These are phyloP conservation scores for Spilosoma lubricipeda DNA, from an alignment of 2,888 invertebrate species.

Conservation along the genomic window DNA sequence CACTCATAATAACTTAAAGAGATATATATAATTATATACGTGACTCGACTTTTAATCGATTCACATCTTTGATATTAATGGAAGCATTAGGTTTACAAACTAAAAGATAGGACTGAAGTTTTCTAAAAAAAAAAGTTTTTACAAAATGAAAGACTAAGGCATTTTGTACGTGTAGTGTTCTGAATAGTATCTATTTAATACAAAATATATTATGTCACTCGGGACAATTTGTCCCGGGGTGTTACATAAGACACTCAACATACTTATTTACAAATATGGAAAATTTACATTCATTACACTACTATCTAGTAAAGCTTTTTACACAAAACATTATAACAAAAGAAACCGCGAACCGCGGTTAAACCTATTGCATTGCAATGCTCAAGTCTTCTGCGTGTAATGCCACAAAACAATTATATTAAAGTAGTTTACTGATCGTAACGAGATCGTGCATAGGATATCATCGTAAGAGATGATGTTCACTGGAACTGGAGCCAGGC, in stretches of 20 bases:
- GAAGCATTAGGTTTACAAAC: slow-evolving; percentile 84
- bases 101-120: slow-evolving; percentile 72
- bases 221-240: slow-evolving; percentile 44
- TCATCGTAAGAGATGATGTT: slow-evolving; percentile 78
- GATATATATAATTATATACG: slow-evolving; percentile 78
- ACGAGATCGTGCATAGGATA: slow-evolving; percentile 85
- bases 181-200: slow-evolving; percentile 46
- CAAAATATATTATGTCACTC: slow-evolving; percentile 47
- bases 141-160: slow-evolving; percentile 53
- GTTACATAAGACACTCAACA: slow-evolving; percentile 74
- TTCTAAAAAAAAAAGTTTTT: slow-evolving; percentile 55
- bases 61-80: slow-evolving; percentile 86
- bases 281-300: slow-evolving; percentile 75
- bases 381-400: slow-evolving; percentile 80
- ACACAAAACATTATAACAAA: slow-evolving; percentile 82
- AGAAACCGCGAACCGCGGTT: slow-evolving; percentile 65
- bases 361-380: slow-evolving; percentile 81
- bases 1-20: slow-evolving; percentile 81
- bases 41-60: slow-evolving; percentile 83
- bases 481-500: slow-evolving; percentile 74
- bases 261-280: slow-evolving; percentile 79
- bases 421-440: slow-evolving; percentile 82
- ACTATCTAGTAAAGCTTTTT: slow-evolving; percentile 83
- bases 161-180: slow-evolving; percentile 63
- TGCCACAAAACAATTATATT: slow-evolving; percentile 81